These are phyloP conservation scores for Cyphomyrmex costatus DNA, from an alignment of 1,140 invertebrate genomes.

Conservation along the genomic window DNA sequence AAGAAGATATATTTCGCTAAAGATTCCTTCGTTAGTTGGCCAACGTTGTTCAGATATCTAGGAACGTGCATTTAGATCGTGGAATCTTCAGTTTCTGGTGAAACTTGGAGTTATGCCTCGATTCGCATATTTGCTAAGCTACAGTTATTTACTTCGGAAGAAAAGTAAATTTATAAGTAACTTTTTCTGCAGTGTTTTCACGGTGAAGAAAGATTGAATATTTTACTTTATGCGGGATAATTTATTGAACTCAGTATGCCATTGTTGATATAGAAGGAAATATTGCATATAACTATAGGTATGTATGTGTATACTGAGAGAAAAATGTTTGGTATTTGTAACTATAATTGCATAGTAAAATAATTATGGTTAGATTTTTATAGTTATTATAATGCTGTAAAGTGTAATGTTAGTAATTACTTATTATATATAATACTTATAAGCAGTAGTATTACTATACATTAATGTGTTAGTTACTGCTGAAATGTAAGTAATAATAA, in stretches of 20 bases:
- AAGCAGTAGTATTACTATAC: too few relatives aligned
- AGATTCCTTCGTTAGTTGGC: constrained; percentile 52
- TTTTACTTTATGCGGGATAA: constrained; percentile 31
- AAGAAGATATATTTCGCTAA: constrained; percentile 64
- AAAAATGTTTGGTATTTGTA: too few relatives aligned
- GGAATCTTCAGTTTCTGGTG: constrained; percentile 19
- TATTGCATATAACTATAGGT: neutral
- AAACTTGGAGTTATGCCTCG: constrained; percentile 29
- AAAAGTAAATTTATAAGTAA: constrained; percentile 46
- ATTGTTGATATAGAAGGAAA: neutral
- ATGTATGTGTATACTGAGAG: too few relatives aligned
- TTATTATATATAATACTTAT: too few relatives aligned
- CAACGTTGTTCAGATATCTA: constrained; percentile 31
- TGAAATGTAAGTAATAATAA: too few relatives aligned
- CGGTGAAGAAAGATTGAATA: neutral
- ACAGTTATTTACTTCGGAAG: constrained; percentile 19
- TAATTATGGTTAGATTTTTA: too few relatives aligned
- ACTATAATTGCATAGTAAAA: too few relatives aligned
- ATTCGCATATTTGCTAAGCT: constrained; percentile 32
- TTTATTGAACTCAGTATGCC: neutral
- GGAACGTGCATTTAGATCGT: constrained; percentile 22
- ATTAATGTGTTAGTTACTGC: too few relatives aligned
- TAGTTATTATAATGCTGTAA: too few relatives aligned
- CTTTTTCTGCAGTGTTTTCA: neutral
- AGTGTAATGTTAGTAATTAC: too few relatives aligned